phyloP scores from a whole-genome alignment of 37 sponge, comb jelly and placozoan species.

The Cladorhizidae sp. region DNA sequence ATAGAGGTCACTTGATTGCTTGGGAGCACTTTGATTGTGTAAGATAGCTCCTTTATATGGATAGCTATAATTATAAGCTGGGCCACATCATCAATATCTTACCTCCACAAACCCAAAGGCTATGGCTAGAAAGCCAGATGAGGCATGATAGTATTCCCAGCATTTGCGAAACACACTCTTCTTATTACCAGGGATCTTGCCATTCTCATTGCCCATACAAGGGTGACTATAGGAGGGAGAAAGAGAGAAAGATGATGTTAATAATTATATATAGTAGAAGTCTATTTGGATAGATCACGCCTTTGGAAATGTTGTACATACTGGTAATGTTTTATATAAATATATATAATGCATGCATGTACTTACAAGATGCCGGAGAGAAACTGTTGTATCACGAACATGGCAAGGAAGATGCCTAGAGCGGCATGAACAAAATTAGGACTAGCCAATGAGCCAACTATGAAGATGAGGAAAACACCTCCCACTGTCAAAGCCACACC shows the following conservation, averaged over 20 bases:
- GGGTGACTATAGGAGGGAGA: slow-evolving; percentile 24
- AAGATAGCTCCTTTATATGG: too few relatives aligned
- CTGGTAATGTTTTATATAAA: background rate
- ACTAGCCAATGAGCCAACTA: slow-evolving; percentile 36
- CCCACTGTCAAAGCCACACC: slow-evolving; percentile 63
- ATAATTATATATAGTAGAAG: background rate
- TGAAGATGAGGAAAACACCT: slow-evolving; percentile 70
- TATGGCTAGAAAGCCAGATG: slow-evolving; percentile 42
- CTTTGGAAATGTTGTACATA: background rate
- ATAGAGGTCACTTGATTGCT: too few relatives aligned
- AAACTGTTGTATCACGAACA: slow-evolving; percentile 61
- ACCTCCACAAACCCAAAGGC: slow-evolving; percentile 55
- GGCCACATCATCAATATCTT: too few relatives aligned
- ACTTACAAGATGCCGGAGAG: slow-evolving; percentile 76
- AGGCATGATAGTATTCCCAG: slow-evolving; percentile 62
- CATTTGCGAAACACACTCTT: slow-evolving; percentile 27
- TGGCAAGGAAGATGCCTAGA: slow-evolving; percentile 66
- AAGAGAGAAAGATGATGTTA: background rate
- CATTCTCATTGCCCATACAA: slow-evolving; percentile 43
- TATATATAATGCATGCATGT: background rate
- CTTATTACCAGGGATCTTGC: slow-evolving; percentile 17
- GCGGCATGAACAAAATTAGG: slow-evolving; percentile 75
- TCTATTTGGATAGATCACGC: background rate
- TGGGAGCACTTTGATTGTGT: background rate
- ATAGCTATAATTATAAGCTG: too few relatives aligned